Evolutionary conservation across 2,888 invertebrate species (phyloP).

Genomic region (Microplitis deprimator): DNA sequence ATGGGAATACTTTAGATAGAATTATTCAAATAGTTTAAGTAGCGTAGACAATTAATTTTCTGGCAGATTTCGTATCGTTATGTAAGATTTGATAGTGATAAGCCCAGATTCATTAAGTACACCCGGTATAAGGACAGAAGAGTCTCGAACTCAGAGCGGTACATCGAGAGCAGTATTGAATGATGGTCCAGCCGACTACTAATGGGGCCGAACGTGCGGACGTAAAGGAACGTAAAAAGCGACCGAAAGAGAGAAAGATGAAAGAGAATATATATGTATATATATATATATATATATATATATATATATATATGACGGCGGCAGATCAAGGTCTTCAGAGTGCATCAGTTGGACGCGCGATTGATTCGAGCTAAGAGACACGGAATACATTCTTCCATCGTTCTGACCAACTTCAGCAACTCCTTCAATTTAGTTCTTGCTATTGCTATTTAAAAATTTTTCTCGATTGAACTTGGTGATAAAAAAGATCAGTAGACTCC

Average conservation of each 20-base stretch:
- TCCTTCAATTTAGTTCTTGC: conserved; percentile 36
- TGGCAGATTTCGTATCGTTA: too few species aligned
- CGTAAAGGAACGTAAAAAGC: conserved; percentile 64
- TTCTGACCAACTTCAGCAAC: conserved; percentile 50
- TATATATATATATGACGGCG: conserved; percentile 50
- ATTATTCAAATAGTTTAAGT: too few species aligned
- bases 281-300: conserved; percentile 20
- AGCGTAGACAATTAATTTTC: too few species aligned
- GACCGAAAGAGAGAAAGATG: conserved; percentile 38
- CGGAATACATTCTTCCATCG: conserved; percentile 63
- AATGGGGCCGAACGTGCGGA: conserved; percentile 70
- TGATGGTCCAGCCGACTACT: conserved; percentile 70
- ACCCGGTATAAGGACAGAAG: conserved; percentile 53
- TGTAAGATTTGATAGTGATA: too few species aligned
- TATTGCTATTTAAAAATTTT: conserved; percentile 42
- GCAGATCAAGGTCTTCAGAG: conserved; percentile 61
- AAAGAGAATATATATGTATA: conserved; percentile 18
- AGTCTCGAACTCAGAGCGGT: conserved; percentile 45
- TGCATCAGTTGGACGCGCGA: conserved; percentile 48
- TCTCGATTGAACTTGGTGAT: conserved; percentile 12
- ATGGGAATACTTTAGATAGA: too few species aligned
- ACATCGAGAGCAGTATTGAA: conserved; percentile 70
- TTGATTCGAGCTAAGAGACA: conserved; percentile 50
- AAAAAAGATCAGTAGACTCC: too few species aligned
- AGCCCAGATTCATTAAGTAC: conserved; percentile 39